Base-by-base conservation (phyloP, 2,113 vertebrate species). In the Cacatua alba region DNA sequence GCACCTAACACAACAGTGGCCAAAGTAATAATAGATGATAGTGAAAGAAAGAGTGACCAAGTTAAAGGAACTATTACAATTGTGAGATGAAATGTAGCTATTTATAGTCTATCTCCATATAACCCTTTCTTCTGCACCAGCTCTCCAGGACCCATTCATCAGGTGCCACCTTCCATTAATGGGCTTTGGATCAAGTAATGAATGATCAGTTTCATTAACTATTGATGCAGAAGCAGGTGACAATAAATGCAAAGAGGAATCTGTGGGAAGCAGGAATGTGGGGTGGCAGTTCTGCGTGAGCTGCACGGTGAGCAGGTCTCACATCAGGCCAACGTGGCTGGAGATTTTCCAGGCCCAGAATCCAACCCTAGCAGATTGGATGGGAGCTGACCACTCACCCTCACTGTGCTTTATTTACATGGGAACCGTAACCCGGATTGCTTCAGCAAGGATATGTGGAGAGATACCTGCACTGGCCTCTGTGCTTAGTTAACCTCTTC, bases 311-410 rank as follows among this genome's bases (percentile, higher is more conserved):
- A 18, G 46, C 39, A 2, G 31, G 11, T 33, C 71, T 51, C 59
- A 2, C 23, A 35, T 51, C 82, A 51, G 65, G 33, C 57, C 52
- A 67, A 16, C 7, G 2, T 8, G 72, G 62, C 65, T 63, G 83
- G 88, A 79, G 83, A 2, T 51, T 35, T 87, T 91, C 88, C 92
- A 83, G 78, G 33, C 37, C 64, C 53, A 51, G 78, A 78, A 82
- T 49, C 24, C 12, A 43, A 33, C 69, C 83, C 8, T 5, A 46
- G 80, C 33, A 68, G 37, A 68, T 28, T 31, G 72, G 48, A 31
- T 57, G 79, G 67, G 83, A 88, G 43, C 79, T 88, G 92, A 82
- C 83, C 79, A 91, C 83, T 79, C 83, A 79, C 78, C n/a, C 60
- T 94, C 53, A 16, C 78, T 28, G 8, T 15, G 78, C 72, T 91